A percentile compares a stretch with the other conserved stretches of the same genome.
phyloP scores from a whole-genome alignment of 2,113 vertebrate species.

The Chloropsis cyanopogon region DNA sequence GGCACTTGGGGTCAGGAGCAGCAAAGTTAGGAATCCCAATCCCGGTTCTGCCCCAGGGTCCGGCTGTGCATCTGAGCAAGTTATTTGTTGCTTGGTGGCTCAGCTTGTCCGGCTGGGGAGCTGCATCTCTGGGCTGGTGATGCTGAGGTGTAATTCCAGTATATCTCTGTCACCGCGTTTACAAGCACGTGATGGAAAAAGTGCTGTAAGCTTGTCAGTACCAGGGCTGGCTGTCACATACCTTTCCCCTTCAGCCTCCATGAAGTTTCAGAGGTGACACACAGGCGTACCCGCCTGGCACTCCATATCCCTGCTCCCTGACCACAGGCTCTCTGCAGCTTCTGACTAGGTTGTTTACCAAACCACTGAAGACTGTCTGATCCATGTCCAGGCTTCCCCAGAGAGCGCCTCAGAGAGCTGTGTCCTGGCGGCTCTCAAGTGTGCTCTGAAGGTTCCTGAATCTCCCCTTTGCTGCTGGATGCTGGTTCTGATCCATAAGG shows the following conservation, averaged over 20 bases:
- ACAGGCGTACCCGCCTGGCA: neutral
- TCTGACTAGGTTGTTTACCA: slow-evolving; percentile 55
- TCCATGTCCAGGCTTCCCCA: slow-evolving; percentile 43
- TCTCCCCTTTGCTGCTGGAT: slow-evolving; percentile 55
- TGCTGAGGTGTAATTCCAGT: neutral
- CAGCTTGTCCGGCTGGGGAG: neutral
- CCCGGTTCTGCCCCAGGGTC: neutral
- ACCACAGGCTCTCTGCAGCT: neutral
- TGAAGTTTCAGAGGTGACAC: neutral
- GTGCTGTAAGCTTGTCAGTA: neutral
- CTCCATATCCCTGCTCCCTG: neutral
- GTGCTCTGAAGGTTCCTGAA: slow-evolving; percentile 61
- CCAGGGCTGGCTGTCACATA: neutral
- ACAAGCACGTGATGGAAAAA: neutral
- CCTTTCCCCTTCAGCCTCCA: neutral
- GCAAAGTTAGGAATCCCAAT: neutral
- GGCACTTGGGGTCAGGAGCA: neutral
- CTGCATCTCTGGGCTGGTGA: neutral
- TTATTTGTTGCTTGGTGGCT: neutral
- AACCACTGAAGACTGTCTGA: slow-evolving; percentile 26
- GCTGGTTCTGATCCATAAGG: slow-evolving; percentile 64
- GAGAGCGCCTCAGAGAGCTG: slow-evolving; percentile 32
- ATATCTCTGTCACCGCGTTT: neutral
- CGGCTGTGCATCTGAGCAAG: rapidly evolving
- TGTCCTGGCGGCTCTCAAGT: slow-evolving; percentile 21